Evolutionary conservation across 2,888 invertebrate genomes (phyloP).

Genomic region (Iselma pallidipennis): DNA sequence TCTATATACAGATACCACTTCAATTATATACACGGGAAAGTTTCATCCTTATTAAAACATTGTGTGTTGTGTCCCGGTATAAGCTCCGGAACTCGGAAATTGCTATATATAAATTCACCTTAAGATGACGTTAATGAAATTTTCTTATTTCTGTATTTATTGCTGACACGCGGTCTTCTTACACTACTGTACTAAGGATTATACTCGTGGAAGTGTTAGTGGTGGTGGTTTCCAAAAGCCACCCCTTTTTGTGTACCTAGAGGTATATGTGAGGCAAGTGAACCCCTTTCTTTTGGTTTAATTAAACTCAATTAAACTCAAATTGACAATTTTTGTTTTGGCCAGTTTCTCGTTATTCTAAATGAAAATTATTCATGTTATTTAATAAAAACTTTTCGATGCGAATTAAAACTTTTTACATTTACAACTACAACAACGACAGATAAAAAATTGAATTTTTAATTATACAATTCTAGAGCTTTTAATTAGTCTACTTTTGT

Average conservation of each 20-base stretch:
- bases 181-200: constrained; percentile 40
- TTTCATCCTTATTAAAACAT: constrained; percentile 54
- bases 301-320: constrained; percentile 15
- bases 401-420: constrained; percentile 38
- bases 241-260: constrained; percentile 43
- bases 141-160: constrained; percentile 59
- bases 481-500: constrained; percentile 49
- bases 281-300: constrained; percentile 11
- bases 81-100: constrained; percentile 57
- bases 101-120: constrained; percentile 61
- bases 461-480: constrained; percentile 54
- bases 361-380: constrained; percentile 20
- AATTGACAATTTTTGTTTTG: constrained; percentile 7
- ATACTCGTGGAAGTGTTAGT: constrained; percentile 27
- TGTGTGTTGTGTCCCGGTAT: constrained; percentile 48
- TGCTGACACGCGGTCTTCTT: constrained; percentile 31
- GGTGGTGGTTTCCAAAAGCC: constrained; percentile 6
- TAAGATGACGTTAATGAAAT: constrained; percentile 64
- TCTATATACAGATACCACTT: neutral
- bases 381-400: constrained; percentile 10
- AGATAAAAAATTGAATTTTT: constrained; percentile 51
- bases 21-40: constrained; percentile 33
- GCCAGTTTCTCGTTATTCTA: constrained; percentile 8
- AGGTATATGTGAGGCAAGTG: constrained; percentile 47
- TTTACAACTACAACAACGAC: constrained; percentile 14